Percentiles rank a stretch among this genome's conserved stretches.
phyloP scores from a whole-genome alignment of 2,888 invertebrate species.

The Escarpia spicata region DNA sequence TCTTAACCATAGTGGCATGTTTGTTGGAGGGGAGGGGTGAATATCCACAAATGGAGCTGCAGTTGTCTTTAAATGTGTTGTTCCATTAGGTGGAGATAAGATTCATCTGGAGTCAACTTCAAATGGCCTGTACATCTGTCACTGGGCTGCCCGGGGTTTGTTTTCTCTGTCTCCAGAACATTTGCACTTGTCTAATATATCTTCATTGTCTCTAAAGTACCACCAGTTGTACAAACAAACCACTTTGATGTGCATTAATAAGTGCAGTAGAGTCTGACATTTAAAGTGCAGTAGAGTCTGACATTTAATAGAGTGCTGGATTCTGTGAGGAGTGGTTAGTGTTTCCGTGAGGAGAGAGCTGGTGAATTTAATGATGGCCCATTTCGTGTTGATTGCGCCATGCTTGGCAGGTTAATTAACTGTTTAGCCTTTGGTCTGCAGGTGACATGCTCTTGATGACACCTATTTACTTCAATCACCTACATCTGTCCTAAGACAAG shows the following conservation, averaged over 20 bases:
- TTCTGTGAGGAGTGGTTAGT: neutral
- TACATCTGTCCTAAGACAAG: neutral
- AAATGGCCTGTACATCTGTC: neutral
- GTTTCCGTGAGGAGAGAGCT: neutral
- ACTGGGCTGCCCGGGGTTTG: neutral
- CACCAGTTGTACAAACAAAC: constrained; percentile 4
- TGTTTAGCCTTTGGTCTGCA: constrained; percentile 12
- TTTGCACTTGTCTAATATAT: neutral
- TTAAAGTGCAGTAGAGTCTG: neutral
- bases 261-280: neutral
- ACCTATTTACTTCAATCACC: neutral
- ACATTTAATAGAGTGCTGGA: neutral
- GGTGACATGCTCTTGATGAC: neutral
- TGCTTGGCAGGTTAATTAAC: neutral
- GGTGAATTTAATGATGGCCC: neutral
- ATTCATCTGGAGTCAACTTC: neutral
- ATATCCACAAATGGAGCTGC: neutral
- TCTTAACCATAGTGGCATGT: neutral
- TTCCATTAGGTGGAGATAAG: neutral
- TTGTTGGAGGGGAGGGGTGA: neutral
- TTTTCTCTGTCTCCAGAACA: neutral
- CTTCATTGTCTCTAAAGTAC: neutral
- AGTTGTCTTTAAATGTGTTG: neutral
- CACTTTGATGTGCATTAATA: neutral
- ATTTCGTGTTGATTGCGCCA: neutral